Base-by-base conservation (phyloP, 53 echinoderm and acorn worm species). In the Hippasteria phrygiana region DNA sequence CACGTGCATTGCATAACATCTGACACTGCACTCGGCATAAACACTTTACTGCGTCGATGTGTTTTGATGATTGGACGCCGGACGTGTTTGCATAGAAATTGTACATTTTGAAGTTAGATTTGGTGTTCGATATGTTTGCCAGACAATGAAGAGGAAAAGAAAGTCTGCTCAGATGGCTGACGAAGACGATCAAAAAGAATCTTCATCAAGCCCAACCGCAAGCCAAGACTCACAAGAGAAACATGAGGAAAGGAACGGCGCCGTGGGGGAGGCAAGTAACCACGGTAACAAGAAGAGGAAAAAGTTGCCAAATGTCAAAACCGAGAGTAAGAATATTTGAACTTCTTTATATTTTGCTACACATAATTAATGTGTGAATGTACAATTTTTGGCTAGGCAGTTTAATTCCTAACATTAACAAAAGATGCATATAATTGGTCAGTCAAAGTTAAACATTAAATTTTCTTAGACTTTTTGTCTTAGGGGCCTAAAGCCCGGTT, bases 91-190 rank as follows among this genome's bases (percentile, higher is more conserved):
- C 37, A 22, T 17, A 56, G 14, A 59, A 55, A 55, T 55, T 32
- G 20, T 4, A 18, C 12, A 34, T 39, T 38, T 36, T 26, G 38
- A 78, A 20, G 27, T 37, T 54, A 32, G 10, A 37, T 37, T 35
- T 38, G 24, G 56, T 56, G 14, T 62, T 28, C 26, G 42, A 18
- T 43, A 17, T 66, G 10, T 45, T 5, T 24, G 64, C 32, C 17
- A 65, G 18, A 33, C 32, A 2, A 65, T 82, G 82, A 64, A 43
- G 36, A 82, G 65, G 29, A 80, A 80, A 40, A 62, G 80, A 82
- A 82, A 82, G 40, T 17, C 63, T 32, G 43, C 16, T 47, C 46
- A 12, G 16, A 17, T 27, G 14, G 22, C 80, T 12, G 62, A 26
- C 20, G 62, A 40, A 41, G 42, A n/a, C 2, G 0, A 40, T 2